Percentiles rank a stretch among this genome's conserved stretches.
These are phyloP conservation scores for Eustalomyia histrio DNA, from an alignment of 2,888 invertebrate species.

Conservation along the genomic window DNA sequence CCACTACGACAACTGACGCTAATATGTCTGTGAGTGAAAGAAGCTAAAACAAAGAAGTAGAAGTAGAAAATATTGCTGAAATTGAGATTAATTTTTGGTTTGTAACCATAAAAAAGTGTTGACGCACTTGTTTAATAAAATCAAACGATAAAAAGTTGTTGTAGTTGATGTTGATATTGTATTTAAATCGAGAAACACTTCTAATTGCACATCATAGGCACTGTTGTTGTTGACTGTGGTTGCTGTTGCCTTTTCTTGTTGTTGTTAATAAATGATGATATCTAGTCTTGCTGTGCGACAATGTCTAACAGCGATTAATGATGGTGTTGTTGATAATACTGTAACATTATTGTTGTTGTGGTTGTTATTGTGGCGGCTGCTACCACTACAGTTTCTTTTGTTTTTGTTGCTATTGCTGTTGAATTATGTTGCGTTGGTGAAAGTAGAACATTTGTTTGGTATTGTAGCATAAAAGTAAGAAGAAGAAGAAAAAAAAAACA, in stretches of 20 bases:
- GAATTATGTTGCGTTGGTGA: conserved; percentile 59
- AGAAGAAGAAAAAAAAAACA: background rate
- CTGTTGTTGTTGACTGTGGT: background rate
- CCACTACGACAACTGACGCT: conserved; percentile 42
- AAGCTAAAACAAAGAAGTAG: background rate
- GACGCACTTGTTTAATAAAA: conserved; percentile 35
- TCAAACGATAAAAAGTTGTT: conserved; percentile 8
- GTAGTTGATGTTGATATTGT: conserved; percentile 1
- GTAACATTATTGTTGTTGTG: conserved; percentile 27
- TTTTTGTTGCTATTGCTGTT: conserved; percentile 17
- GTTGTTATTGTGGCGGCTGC: background rate
- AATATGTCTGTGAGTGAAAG: conserved; percentile 53
- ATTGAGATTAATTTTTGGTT: conserved; percentile 49
- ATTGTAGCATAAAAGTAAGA: background rate
- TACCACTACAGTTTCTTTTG: background rate
- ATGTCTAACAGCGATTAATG: conserved; percentile 49
- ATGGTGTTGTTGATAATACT: conserved; percentile 32
- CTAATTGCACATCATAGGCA: conserved; percentile 33
- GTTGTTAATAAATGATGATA: conserved; percentile 6
- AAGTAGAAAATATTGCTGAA: conserved; percentile 38
- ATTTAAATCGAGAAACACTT: conserved; percentile 17
- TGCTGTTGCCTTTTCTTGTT: background rate
- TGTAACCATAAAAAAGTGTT: conserved; percentile 47
- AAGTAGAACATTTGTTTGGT: conserved; percentile 53
- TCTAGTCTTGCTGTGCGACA: conserved; percentile 12